Base-by-base conservation (phyloP, 53 echinoderm and acorn worm genomes). In the Mesocentrotus franciscanus region DNA sequence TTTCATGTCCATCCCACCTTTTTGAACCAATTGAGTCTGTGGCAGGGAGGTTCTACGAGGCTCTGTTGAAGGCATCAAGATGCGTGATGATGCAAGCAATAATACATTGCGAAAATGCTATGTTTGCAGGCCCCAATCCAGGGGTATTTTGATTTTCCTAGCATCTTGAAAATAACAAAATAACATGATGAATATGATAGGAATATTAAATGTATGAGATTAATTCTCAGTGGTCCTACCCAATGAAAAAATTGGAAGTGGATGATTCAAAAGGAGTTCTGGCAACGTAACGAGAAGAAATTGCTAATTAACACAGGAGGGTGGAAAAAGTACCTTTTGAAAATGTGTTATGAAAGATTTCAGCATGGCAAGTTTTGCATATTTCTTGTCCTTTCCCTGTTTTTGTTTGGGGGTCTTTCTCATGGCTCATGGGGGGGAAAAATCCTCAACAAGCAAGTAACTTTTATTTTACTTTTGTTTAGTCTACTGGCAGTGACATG, bases 41-140 rank as follows among this genome's bases (percentile, higher is more conserved):
- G 62, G 62, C 34, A n/a, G 90, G 59, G 33, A 34, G 3, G 92
- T 36, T 39, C 42, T 42, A 17, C 1, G 42, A 39, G 71, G 35
- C 8, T 92, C 92, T 92, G 92, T 34, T 92, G 92, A 71, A 66
- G 42, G 68, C 71, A 92, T 92, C 71, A 92, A 42, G 59, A 32
- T 66, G 56, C 42, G 10, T 68, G 92, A 92, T 92, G 64, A 92
- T 61, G 92, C 92, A 92, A 92, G 92, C 92, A 70, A 60, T 81
- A 81, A 39, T 42, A 18, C 32, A 13, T 30, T 1, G 29, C 32
- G 14, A 74, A 30, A 30, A 30, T 1, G 10, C 32, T 74, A 74
- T 74, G 74, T 74, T 10, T 30, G 74, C 74, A 74, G 29, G 14
- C 32, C 32, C n/a, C 71, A 71, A 71, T 22, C 9, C 71, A 71